These are phyloP conservation scores for Eubucco bourcierii DNA, from an alignment of 2,113 vertebrate species.

Conservation along the genomic window DNA sequence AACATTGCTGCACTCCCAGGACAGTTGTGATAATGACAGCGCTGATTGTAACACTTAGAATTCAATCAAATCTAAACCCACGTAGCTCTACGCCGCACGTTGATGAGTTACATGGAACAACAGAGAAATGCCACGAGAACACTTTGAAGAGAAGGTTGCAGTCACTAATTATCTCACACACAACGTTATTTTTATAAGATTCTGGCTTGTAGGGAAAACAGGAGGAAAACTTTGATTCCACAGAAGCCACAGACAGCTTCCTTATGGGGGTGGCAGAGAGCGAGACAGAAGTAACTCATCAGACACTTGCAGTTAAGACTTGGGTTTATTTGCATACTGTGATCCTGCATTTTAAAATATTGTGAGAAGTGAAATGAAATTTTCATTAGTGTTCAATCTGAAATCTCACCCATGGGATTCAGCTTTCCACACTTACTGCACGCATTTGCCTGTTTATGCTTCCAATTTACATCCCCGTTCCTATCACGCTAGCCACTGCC, in stretches of 20 bases:
- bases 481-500: neutral
- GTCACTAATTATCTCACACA: neutral
- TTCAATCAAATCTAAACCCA: neutral
- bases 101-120: neutral
- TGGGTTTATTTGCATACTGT: slow-evolving; percentile 57
- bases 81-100: neutral
- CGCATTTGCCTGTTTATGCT: slow-evolving; percentile 12
- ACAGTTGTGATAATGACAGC: neutral
- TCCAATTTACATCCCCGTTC: neutral
- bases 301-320: slow-evolving; percentile 40
- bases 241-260: slow-evolving; percentile 26
- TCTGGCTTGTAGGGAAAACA: neutral
- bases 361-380: slow-evolving; percentile 59
- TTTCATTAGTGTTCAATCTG: slow-evolving; percentile 58
- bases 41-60: neutral
- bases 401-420: slow-evolving; percentile 11
- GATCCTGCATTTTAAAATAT: slow-evolving; percentile 56
- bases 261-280: slow-evolving; percentile 8
- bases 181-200: neutral
- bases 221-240: slow-evolving; percentile 24
- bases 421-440: neutral
- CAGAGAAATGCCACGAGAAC: neutral
- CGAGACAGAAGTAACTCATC: slow-evolving; percentile 45
- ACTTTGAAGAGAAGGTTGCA: neutral
- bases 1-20: neutral